Conservation (phyloP, 2,113 vertebrate genomes). For the Salvelinus namaycush region DNA sequence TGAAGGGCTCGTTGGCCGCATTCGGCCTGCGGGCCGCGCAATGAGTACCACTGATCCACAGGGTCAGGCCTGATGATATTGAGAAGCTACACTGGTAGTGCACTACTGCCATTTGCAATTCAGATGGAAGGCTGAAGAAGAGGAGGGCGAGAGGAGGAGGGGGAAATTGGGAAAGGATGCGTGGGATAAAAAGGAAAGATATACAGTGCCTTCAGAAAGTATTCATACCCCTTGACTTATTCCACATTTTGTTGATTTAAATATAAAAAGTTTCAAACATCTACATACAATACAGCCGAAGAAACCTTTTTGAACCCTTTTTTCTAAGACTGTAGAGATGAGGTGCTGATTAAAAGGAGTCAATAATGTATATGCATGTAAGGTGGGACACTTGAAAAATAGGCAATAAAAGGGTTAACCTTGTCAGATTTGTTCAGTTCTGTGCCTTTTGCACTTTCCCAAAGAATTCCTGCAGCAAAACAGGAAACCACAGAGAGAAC, state of each 20-base stretch:
- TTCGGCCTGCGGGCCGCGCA: too few relatives aligned
- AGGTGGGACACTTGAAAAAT: background rate
- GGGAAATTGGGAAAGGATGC: slow-evolving; percentile 15
- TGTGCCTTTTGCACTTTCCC: slow-evolving; percentile 73
- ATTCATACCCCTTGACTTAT: too few relatives aligned
- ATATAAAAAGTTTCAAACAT: too few relatives aligned
- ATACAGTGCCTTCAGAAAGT: too few relatives aligned
- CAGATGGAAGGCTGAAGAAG: slow-evolving; percentile 50
- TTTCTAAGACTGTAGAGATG: background rate
- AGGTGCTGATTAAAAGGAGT: too few relatives aligned
- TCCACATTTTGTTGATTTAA: too few relatives aligned
- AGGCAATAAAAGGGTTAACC: slow-evolving; percentile 77
- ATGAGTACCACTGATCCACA: slow-evolving; percentile 18
- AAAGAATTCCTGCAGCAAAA: slow-evolving; percentile 86
- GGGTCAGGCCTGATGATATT: slow-evolving; percentile 68
- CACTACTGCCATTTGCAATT: slow-evolving; percentile 70
- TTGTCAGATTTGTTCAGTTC: slow-evolving; percentile 71
- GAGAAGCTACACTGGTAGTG: slow-evolving; percentile 64
- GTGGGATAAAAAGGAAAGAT: slow-evolving; percentile 20
- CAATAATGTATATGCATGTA: too few relatives aligned
- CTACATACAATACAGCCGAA: background rate
- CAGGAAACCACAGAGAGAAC: slow-evolving; percentile 85
- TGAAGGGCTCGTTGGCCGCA: too few relatives aligned
- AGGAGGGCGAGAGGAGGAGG: background rate
- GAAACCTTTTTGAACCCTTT: too few relatives aligned